These are phyloP conservation scores for Embiotoca jacksoni DNA, from an alignment of 2,113 vertebrate genomes.

Conservation along the genomic window DNA sequence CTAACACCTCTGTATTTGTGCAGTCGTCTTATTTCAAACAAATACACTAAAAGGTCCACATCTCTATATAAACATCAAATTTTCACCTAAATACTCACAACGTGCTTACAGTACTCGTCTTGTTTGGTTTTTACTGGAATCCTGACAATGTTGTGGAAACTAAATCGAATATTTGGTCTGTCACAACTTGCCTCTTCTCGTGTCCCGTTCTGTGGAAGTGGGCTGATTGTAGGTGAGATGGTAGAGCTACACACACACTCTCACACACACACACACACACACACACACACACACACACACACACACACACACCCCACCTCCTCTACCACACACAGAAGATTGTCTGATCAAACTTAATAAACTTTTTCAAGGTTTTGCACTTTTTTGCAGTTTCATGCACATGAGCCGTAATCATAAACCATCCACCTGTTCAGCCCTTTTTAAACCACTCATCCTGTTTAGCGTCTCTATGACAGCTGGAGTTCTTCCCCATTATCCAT, in stretches of 20 bases:
- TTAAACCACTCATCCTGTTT: too few species aligned
- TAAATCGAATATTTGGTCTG: not conserved
- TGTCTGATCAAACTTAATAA: not conserved
- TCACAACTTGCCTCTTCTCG: not conserved
- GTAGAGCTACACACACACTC: not conserved
- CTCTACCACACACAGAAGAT: not conserved
- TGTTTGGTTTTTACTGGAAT: not conserved
- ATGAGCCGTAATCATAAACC: not conserved
- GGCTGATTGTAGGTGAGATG: not conserved
- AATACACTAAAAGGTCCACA: not conserved
- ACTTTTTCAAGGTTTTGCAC: not conserved
- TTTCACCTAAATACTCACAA: slow-evolving; percentile 11
- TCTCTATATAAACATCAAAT: not conserved
- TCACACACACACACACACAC: not conserved
- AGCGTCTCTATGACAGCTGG: too few species aligned
- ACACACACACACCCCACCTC: not conserved
- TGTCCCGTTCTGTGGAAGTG: slow-evolving; percentile 3
- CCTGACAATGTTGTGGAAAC: not conserved
- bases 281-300: not conserved
- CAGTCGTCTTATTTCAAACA: not conserved
- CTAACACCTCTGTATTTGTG: not conserved
- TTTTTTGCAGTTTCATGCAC: not conserved
- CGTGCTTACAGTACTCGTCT: not conserved
- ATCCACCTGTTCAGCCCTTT: too few species aligned
- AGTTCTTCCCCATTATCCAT: too few species aligned